These are phyloP conservation scores for Eulithis testata DNA, from an alignment of 2,888 invertebrate species.

Conservation along the genomic window DNA sequence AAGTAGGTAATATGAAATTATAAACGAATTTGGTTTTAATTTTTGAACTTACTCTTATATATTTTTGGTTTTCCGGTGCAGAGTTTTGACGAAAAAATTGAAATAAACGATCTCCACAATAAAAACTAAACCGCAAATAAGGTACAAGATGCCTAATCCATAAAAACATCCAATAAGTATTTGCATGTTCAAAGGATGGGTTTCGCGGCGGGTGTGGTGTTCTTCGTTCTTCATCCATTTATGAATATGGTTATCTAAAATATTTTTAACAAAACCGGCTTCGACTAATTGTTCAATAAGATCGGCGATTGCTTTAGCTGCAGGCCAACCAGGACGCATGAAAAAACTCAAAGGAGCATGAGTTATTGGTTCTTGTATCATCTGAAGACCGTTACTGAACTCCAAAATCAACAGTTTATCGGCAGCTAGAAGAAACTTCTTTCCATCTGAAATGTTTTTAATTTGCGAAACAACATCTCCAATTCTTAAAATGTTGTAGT, in stretches of 20 bases:
- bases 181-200: slow-evolving; percentile 47
- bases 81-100: slow-evolving; percentile 7
- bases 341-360: slow-evolving; percentile 47
- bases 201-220: slow-evolving; percentile 13
- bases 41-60: too few relatives aligned
- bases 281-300: slow-evolving; percentile 50
- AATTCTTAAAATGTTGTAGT: slow-evolving; percentile 44
- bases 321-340: slow-evolving; percentile 67
- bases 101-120: slow-evolving; percentile 51
- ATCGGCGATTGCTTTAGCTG: slow-evolving; percentile 46
- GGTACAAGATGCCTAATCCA: slow-evolving; percentile 49
- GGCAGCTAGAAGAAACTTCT: slow-evolving; percentile 52
- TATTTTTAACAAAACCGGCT: slow-evolving; percentile 50
- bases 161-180: slow-evolving; percentile 58
- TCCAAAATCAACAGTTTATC: slow-evolving; percentile 44
- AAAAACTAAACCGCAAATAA: slow-evolving; percentile 51
- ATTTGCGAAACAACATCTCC: slow-evolving; percentile 42
- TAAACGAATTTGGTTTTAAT: too few relatives aligned
- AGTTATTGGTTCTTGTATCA: slow-evolving; percentile 49
- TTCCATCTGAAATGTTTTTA: slow-evolving; percentile 51
- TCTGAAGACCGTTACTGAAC: slow-evolving; percentile 47
- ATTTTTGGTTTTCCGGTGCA: too few relatives aligned
- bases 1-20: neutral
- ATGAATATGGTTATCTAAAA: slow-evolving; percentile 33
- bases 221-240: slow-evolving; percentile 26